Evolutionary conservation across 2,888 invertebrate species (phyloP), one percentile per base, ranked within the genome.

Genomic region (Anagyrus pseudococci): DNA sequence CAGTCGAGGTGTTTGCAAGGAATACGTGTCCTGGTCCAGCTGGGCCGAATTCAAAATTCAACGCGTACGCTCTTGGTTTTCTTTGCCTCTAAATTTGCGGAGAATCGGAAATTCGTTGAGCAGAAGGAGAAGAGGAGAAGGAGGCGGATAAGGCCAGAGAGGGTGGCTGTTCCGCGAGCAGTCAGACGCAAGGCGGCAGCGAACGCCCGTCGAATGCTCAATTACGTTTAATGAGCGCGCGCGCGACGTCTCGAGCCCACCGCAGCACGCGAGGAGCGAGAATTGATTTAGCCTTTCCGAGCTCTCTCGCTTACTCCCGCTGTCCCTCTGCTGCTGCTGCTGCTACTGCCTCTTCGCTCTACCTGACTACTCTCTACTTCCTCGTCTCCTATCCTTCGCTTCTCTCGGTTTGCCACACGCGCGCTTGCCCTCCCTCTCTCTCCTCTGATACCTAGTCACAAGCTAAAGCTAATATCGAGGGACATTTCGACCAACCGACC

Each of bases 261-360:
- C 23, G 19, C 44, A 26, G 17, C 25, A 44, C 23, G 23, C 17
- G 37, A 10, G 10, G 29, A 46, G 54, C 26, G 29, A 48, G 58
- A 61, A 65, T 65, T 65, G 58, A 61, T 62, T 65, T 46, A 61
- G 66, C 60, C 61, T 69, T 69, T 67, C 64, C 64, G 66, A 48
- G 40, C 55, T 44, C 23, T n/a, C 50, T 37, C 50, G 17, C 40
- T 29, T 40, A 46, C 41, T 48, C 37, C 8, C 33, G 6, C 52
- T 26, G 43, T 15, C 17, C 10, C 29, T 29, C 29, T 29, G 29
- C 10, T 29, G 33, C 33, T 37, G 2, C 15, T 15, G 10, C 13
- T 2, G 33, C 13, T 37, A 37, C 10, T 15, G 33, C 33, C 33
- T 37, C 33, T 8, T 10, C 33, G 33, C 8, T 37, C 10, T 15